Percentiles rank a stretch among this genome's conserved stretches.
Conservation (phyloP, 2,797 vertebrate genomes). For the Chrosomus eos region DNA sequence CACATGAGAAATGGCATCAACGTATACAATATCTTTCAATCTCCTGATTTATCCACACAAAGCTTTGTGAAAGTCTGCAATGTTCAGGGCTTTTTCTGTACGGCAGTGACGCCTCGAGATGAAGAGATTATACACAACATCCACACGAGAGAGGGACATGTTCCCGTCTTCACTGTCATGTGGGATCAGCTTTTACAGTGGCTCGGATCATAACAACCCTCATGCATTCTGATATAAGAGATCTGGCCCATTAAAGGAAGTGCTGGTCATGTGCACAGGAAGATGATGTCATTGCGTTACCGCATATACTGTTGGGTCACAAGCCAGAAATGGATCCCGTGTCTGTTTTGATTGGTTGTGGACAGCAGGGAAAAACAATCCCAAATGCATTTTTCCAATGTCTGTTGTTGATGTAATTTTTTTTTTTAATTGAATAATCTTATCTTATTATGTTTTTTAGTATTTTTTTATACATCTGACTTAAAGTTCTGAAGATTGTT, state of each 20-base stretch:
- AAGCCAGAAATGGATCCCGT: background rate
- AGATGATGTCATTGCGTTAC: constrained; percentile 28
- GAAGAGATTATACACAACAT: constrained; percentile 46
- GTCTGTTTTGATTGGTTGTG: background rate
- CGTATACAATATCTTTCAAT: constrained; percentile 14
- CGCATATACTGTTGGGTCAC: background rate
- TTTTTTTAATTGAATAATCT: background rate
- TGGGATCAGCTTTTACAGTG: constrained; percentile 43
- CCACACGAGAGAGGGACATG: constrained; percentile 28
- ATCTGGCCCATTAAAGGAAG: constrained; percentile 52
- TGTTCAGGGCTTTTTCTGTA: constrained; percentile 29
- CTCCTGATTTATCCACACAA: constrained; percentile 33
- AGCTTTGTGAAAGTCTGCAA: constrained; percentile 6
- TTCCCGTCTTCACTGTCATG: constrained; percentile 27
- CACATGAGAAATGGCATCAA: background rate
- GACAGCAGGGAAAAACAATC: background rate
- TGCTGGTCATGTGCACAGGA: constrained; percentile 28
- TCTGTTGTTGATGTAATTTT: background rate
- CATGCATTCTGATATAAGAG: constrained; percentile 51
- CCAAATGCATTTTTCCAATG: background rate
- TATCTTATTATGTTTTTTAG: background rate
- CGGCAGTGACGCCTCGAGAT: constrained; percentile 34
- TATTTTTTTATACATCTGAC: background rate
- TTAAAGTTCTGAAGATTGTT: background rate
- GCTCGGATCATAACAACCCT: constrained; percentile 40